These are phyloP conservation scores for Cyclargus thomasi DNA, from an alignment of 1,140 invertebrate genomes.

Conservation along the genomic window DNA sequence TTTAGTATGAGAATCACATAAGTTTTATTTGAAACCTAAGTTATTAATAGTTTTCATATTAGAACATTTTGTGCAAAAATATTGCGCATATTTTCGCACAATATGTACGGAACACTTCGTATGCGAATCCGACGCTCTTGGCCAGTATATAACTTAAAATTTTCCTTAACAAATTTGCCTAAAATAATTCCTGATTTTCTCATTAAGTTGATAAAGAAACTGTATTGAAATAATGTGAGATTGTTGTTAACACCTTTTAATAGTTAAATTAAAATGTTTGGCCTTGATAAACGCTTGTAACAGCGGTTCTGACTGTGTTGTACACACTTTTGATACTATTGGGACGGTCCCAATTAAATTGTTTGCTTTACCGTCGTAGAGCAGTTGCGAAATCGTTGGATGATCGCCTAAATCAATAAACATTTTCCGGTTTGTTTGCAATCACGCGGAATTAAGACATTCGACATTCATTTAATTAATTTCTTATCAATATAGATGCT, in stretches of 20 bases:
- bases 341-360: constrained; percentile 3
- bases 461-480: background rate
- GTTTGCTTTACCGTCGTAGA: background rate
- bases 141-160: no score
- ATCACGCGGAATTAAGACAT: background rate
- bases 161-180: no score
- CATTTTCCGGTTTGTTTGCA: background rate
- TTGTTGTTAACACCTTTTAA: constrained; percentile 22
- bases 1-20: no score
- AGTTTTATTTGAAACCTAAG: no score
- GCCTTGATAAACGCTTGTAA: constrained; percentile 19
- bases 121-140: no score
- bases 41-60: no score
- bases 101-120: no score
- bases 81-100: no score
- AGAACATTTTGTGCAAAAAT: no score
- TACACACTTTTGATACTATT: background rate
- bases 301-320: constrained; percentile 10
- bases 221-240: background rate
- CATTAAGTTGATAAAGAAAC: background rate
- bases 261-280: constrained; percentile 25
- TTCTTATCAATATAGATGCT: background rate
- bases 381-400: background rate
- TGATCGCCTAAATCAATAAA: background rate
- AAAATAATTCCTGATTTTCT: background rate